Base-by-base conservation (phyloP, 2,113 vertebrate genomes). In the Orientallactaga bullata region DNA sequence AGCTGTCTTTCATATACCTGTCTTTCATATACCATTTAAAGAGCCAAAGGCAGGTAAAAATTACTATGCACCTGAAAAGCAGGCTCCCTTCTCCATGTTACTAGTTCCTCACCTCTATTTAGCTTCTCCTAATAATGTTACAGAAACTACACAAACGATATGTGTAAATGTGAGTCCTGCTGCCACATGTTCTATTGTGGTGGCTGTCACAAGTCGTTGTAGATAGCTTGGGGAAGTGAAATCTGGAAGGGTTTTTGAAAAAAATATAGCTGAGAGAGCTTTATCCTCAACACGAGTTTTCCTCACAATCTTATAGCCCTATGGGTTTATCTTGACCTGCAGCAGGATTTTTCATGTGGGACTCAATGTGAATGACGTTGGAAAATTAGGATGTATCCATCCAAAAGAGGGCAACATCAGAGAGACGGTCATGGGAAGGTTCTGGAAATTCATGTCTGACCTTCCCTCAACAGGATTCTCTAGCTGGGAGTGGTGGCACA, bases 11-110 rank as follows among this genome's bases (percentile, higher is more conserved):
- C 83, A 37, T 23, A 15, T 10, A 30, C 9, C 55, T 26, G 2
- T 0, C n/a, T n/a, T n/a, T n/a, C 5, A 5, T 9, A 5, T 30
- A 20, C 10, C 20, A 21, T 3, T 16, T 24, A 32, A 65, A 35
- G n/a, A 55, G 68, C 26, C 55, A 8, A 82, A 83, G 26, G 7
- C 10, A 32, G 35, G 51, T n/a, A 4, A n/a, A 26, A 20, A 17
- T 42, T 2, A 55, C 69, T 23, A 8, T 0, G 18, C 30, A 7
- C 69, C 60, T 39, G 58, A 42, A 84, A 69, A 73, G 28, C 12
- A 55, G 61, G 32, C 16, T 1, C 69, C 73, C 12, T 73, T 51
- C 82, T 47, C 63, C 30, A 1, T 0, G 18, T 9, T 0, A 7
- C 4, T 71, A 71, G 35, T 35, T 63, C 55, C 9, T 39, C 81